A percentile compares a stretch with the other conserved stretches of the same genome.
Conservation (phyloP, 2,113 vertebrate species). For the Cnemophilus loriae region DNA sequence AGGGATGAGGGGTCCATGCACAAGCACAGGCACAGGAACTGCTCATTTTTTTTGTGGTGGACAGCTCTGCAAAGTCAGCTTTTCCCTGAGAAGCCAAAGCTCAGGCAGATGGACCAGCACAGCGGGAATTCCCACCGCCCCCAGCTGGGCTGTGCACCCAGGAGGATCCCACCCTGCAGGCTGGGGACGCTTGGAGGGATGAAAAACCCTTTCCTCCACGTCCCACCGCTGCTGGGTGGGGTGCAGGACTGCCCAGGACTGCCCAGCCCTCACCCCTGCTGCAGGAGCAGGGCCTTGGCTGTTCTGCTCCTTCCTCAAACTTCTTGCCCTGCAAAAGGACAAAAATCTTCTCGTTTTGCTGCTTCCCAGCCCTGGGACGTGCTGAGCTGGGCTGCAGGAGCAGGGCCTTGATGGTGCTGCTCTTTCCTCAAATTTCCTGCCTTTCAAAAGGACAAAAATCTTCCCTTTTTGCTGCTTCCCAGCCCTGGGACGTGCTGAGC, state of each 20-base stretch:
- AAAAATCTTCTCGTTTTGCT: background rate
- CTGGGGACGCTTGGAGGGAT: background rate
- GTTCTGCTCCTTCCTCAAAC: background rate
- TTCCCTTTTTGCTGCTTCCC: rapidly evolving
- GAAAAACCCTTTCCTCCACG: too few relatives aligned
- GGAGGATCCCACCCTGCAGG: background rate
- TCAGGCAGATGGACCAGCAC: background rate
- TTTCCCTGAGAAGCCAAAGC: background rate
- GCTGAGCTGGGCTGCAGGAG: background rate
- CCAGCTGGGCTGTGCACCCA: background rate
- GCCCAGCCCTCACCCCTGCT: too few relatives aligned
- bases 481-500: background rate
- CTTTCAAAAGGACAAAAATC: background rate
- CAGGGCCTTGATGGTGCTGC: background rate
- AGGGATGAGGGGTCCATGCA: background rate
- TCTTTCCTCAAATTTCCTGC: background rate
- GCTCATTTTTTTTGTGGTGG: background rate
- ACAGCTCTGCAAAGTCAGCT: background rate
- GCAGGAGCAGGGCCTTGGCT: background rate
- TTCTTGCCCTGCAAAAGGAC: background rate
- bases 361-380: background rate
- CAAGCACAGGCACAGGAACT: too few relatives aligned
- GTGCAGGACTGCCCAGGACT: background rate
- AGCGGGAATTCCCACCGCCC: background rate
- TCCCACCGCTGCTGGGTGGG: background rate